These are phyloP conservation scores for Phasia obesa DNA, from an alignment of 2,888 invertebrate species.

Conservation along the genomic window DNA sequence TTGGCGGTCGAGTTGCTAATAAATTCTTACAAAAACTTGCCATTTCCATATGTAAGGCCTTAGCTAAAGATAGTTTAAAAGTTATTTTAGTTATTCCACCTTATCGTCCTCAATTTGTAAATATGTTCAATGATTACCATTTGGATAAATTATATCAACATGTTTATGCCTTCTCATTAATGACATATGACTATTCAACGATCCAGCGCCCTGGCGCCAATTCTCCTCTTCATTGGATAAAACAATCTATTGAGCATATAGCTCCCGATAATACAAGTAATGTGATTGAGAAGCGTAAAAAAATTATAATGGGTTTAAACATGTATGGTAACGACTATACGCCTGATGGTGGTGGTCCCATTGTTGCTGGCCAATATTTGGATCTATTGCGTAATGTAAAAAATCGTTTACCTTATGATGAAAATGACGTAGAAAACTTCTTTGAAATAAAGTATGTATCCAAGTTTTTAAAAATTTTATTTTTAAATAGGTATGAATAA, in stretches of 20 bases:
- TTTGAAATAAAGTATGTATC: conserved; percentile 91
- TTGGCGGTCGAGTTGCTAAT: conserved; percentile 86
- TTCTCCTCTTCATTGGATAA: conserved; percentile 93
- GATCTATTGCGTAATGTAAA: conserved; percentile 89
- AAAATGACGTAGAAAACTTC: conserved; percentile 91
- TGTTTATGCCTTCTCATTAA: conserved; percentile 94
- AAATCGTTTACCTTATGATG: conserved; percentile 90
- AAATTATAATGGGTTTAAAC: conserved; percentile 94
- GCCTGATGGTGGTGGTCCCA: conserved; percentile 91
- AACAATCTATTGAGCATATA: conserved; percentile 88
- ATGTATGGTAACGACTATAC: conserved; percentile 96
- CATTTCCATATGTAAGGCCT: conserved; percentile 85
- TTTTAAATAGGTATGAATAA: neutral
- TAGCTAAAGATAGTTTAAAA: conserved; percentile 85
- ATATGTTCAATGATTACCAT: conserved; percentile 88
- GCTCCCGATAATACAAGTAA: conserved; percentile 84
- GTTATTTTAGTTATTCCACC: conserved; percentile 92
- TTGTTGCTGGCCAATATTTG: conserved; percentile 90
- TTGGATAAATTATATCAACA: conserved; percentile 90
- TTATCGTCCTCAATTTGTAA: conserved; percentile 83
- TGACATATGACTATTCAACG: conserved; percentile 97
- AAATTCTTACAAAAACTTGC: conserved; percentile 86
- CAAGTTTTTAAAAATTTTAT: neutral
- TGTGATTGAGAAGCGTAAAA: conserved; percentile 84
- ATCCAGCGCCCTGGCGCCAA: conserved; percentile 94